These are phyloP conservation scores for Bovichtus variegatus DNA, from an alignment of 2,797 vertebrate genomes.

Conservation along the genomic window DNA sequence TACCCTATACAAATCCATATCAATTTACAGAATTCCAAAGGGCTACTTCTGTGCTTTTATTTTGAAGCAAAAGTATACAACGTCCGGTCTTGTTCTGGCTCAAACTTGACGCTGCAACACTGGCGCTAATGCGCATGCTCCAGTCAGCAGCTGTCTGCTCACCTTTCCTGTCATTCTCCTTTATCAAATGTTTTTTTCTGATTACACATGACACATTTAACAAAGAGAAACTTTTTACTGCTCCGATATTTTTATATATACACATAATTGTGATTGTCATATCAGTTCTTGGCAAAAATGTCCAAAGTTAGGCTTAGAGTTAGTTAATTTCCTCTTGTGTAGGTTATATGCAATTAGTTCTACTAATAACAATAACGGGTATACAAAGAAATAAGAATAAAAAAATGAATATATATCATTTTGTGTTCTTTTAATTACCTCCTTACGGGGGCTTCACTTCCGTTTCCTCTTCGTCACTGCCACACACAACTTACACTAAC, in stretches of 20 bases:
- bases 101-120: not conserved
- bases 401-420: conserved; percentile 2
- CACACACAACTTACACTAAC: conserved; percentile 7
- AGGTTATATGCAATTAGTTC: accelerated
- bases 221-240: not conserved
- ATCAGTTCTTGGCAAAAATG: not conserved
- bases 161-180: not conserved
- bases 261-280: not conserved
- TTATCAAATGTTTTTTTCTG: not conserved
- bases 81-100: not conserved
- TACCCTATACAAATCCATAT: not conserved
- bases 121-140: conserved; percentile 33
- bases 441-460: conserved; percentile 44
- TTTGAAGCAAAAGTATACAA: conserved; percentile 13
- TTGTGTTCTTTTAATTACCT: not conserved
- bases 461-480: conserved; percentile 62
- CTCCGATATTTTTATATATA: not conserved
- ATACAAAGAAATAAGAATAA: no score
- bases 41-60: conserved; percentile 13
- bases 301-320: not conserved
- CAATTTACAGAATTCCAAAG: not conserved
- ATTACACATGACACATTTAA: not conserved
- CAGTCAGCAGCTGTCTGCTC: not conserved
- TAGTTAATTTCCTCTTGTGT: not conserved
- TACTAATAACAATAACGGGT: not conserved